Conservation (phyloP, 2,113 vertebrate species). For the Syrrhaptes paradoxus region DNA sequence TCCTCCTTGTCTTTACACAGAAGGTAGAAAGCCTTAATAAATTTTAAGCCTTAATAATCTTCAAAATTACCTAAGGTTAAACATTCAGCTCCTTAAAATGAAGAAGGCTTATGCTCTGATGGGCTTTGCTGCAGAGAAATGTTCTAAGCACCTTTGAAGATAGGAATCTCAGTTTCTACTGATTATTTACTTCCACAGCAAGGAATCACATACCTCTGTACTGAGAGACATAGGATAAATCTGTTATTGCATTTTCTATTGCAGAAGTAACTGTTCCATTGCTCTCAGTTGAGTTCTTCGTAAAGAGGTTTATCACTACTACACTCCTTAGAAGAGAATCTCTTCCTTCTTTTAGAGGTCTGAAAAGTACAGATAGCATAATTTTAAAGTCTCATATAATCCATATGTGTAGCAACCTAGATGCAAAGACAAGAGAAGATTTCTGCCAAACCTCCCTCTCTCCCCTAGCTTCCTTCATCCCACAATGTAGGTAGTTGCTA, state of each 20-base stretch:
- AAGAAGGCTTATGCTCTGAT: not conserved
- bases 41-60: not conserved
- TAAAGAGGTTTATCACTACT: slow-evolving; percentile 52
- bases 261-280: accelerated
- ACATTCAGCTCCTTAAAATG: not conserved
- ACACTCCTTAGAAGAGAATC: accelerated
- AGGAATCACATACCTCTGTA: not conserved
- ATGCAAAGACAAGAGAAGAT: not conserved
- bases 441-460: not conserved
- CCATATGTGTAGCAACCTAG: not conserved
- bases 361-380: slow-evolving; percentile 2
- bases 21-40: not conserved
- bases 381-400: not conserved
- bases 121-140: not conserved
- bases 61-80: not conserved
- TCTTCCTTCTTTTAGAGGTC: accelerated
- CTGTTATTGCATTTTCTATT: accelerated
- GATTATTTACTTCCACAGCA: not conserved
- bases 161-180: not conserved
- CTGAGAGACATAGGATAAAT: accelerated
- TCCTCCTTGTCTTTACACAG: not conserved
- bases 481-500: not conserved
- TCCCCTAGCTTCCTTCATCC: not conserved
- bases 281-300: accelerated
- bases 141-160: not conserved